Conservation (phyloP, 2,113 vertebrate species). For the Donacobius atricapilla region DNA sequence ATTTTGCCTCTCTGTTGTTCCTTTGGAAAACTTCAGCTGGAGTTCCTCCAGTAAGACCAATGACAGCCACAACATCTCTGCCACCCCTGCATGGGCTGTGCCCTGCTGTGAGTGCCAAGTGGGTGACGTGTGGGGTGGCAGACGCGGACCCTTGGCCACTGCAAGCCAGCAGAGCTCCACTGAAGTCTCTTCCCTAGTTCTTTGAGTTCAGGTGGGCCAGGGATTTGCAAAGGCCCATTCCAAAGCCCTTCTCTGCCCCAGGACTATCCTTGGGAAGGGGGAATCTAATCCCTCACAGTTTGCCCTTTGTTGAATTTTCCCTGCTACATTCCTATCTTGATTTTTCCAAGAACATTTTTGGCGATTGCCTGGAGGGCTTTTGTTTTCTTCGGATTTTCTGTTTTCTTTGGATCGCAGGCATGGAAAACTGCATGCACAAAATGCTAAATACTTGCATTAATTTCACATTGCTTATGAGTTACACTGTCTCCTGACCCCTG, state of each 20-base stretch:
- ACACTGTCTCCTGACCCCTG: neutral
- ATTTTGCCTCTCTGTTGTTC: neutral
- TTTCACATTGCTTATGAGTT: neutral
- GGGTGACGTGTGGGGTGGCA: neutral
- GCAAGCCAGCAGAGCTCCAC: neutral
- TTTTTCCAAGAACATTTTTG: neutral
- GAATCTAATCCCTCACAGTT: neutral
- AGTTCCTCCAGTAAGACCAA: neutral
- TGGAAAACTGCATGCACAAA: neutral
- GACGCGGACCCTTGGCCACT: neutral
- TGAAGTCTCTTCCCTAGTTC: neutral
- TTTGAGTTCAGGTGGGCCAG: neutral
- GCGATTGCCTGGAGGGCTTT: neutral
- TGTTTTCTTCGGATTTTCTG: neutral
- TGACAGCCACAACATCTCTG: neutral
- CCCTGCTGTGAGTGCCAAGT: neutral
- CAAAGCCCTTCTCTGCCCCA: neutral
- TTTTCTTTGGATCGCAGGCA: neutral
- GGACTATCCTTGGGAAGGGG: neutral
- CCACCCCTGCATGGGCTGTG: rapidly evolving
- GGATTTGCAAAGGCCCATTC: neutral
- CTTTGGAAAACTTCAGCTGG: neutral
- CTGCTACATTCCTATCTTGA: neutral
- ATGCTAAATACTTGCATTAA: neutral
- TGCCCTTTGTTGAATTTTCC: neutral